These are phyloP conservation scores for Peribatodes rhomboidaria DNA, from an alignment of 2,888 invertebrate species.

Conservation along the genomic window DNA sequence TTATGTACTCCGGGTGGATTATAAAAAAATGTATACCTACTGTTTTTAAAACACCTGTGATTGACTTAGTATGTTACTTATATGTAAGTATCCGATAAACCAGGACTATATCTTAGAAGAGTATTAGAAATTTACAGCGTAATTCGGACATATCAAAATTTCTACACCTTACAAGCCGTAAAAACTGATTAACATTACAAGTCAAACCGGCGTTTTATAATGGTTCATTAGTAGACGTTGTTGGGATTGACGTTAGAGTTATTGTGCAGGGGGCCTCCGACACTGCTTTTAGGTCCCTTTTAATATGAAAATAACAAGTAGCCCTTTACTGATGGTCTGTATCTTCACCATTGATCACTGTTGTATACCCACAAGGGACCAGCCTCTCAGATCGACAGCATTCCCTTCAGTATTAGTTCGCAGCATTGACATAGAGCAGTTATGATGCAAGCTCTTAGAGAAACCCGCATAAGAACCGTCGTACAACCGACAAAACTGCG, in stretches of 20 bases:
- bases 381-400: too few species aligned
- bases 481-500: too few species aligned
- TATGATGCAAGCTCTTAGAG: too few species aligned
- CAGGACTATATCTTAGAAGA: constrained; percentile 4
- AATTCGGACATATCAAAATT: constrained; percentile 22
- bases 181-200: not conserved
- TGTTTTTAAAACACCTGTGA: constrained; percentile 15
- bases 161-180: constrained; percentile 2
- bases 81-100: not conserved
- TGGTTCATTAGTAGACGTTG: not conserved
- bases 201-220: not conserved
- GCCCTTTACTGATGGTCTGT: too few species aligned
- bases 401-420: too few species aligned
- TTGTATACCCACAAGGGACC: too few species aligned
- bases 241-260: not conserved
- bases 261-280: not conserved
- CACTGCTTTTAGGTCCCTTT: too few species aligned
- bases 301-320: too few species aligned
- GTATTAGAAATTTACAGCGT: constrained; percentile 11
- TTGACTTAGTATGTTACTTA: constrained; percentile 1
- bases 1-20: not conserved
- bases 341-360: too few species aligned
- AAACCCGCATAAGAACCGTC: too few species aligned
- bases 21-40: not conserved
- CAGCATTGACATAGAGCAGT: too few species aligned